Evolutionary conservation across 2,113 vertebrate genomes (phyloP).

Genomic region (Morone saxatilis): DNA sequence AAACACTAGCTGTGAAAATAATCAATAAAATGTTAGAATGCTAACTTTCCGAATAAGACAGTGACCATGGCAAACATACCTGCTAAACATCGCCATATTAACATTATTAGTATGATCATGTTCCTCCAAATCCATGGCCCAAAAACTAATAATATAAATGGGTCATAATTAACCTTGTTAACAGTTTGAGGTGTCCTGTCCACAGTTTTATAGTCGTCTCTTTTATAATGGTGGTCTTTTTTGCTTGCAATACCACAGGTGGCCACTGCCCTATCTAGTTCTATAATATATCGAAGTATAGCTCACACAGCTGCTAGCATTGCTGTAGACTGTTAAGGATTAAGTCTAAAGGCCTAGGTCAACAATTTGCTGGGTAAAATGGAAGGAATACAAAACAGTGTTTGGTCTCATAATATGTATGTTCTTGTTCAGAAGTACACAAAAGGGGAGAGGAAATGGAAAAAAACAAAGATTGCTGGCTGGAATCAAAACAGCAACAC

Average conservation of each 20-base stretch:
- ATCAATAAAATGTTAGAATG: constrained; percentile 6
- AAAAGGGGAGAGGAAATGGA: not conserved
- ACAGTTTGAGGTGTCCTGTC: too few relatives aligned
- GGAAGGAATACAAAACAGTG: not conserved
- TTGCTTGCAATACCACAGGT: too few relatives aligned
- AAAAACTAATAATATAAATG: too few relatives aligned
- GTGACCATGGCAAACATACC: not conserved
- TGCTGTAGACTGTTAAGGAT: not conserved
- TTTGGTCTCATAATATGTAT: not conserved
- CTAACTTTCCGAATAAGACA: not conserved
- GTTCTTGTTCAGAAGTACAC: not conserved
- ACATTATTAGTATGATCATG: not conserved
- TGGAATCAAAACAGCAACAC: not conserved
- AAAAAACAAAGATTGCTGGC: not conserved
- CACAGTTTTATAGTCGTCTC: too few relatives aligned
- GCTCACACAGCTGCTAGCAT: not conserved
- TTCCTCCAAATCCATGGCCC: too few relatives aligned
- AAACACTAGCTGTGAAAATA: constrained; percentile 10
- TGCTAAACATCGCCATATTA: not conserved
- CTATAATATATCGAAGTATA: not conserved
- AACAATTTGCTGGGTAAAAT: not conserved
- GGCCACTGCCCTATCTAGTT: too few relatives aligned
- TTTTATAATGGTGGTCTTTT: too few relatives aligned
- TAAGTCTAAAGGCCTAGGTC: too few relatives aligned
- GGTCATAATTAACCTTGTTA: too few relatives aligned